Conservation (phyloP, 2,888 invertebrate species). For the Polymixis lichenea region DNA sequence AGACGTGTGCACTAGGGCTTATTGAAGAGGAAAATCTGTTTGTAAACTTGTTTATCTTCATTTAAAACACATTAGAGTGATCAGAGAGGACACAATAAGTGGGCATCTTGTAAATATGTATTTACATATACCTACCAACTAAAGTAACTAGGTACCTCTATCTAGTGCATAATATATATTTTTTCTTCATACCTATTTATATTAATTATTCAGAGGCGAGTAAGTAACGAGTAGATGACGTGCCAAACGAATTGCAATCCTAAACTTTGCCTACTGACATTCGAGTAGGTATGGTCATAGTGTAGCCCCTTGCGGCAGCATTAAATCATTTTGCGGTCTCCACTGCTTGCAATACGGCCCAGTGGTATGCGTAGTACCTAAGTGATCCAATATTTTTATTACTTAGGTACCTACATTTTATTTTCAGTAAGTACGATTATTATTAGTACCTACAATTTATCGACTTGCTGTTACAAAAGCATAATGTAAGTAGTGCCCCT, state of each 20-base stretch:
- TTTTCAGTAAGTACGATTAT: background rate
- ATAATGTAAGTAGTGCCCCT: background rate
- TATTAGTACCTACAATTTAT: background rate
- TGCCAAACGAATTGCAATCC: background rate
- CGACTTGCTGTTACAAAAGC: background rate
- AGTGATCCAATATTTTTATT: background rate
- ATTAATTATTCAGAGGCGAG: too few relatives aligned
- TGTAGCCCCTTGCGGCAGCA: background rate
- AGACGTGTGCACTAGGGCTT: background rate
- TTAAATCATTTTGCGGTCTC: too few relatives aligned
- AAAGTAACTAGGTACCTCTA: too few relatives aligned
- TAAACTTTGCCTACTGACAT: background rate
- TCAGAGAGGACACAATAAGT: background rate
- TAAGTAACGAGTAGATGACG: background rate
- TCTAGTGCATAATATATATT: too few relatives aligned
- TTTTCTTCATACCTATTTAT: too few relatives aligned
- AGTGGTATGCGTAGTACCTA: background rate
- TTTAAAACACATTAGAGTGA: background rate
- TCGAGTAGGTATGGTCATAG: background rate
- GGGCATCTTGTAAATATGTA: conserved; percentile 1
- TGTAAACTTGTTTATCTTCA: conserved; percentile 22
- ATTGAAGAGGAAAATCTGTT: conserved; percentile 20
- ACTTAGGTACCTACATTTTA: background rate
- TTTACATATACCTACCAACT: too few relatives aligned
- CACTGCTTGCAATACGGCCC: background rate